These are phyloP conservation scores for Stegana nigrithorax DNA, from an alignment of 2,888 invertebrate genomes.

Conservation along the genomic window DNA sequence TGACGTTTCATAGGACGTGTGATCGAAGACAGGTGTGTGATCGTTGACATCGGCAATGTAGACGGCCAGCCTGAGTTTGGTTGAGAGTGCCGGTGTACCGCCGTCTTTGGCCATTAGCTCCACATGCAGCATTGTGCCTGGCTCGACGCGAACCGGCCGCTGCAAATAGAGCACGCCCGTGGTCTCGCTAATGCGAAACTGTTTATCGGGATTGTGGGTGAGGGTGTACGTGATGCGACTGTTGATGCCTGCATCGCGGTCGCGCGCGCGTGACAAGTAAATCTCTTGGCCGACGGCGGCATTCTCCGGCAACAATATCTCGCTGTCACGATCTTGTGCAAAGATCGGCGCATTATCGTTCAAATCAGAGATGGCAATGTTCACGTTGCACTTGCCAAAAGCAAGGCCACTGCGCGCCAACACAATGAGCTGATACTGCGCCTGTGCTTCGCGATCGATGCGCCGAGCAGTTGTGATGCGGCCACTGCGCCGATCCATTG, in stretches of 20 bases:
- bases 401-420: conserved; percentile 77
- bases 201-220: conserved; percentile 81
- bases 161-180: conserved; percentile 91
- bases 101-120: conserved; percentile 90
- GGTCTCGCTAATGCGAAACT: conserved; percentile 85
- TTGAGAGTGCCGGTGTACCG: conserved; percentile 79
- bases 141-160: conserved; percentile 81
- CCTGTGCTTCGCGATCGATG: conserved; percentile 86
- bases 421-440: conserved; percentile 82
- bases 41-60: conserved; percentile 91
- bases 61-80: conserved; percentile 79
- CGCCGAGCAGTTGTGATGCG: conserved; percentile 80
- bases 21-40: conserved; percentile 93
- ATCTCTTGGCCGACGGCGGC: conserved; percentile 95
- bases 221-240: conserved; percentile 85
- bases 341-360: conserved; percentile 94
- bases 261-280: conserved; percentile 86
- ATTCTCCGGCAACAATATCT: conserved; percentile 85
- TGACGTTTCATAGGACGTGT: conserved; percentile 92
- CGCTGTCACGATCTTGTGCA: conserved; percentile 78
- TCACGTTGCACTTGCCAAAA: conserved; percentile 83
- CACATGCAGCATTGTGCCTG: conserved; percentile 77
- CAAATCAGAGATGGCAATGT: conserved; percentile 84
- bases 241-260: conserved; percentile 90
- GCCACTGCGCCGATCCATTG: conserved; percentile 83